phyloP scores from a whole-genome alignment of 2,797 vertebrate genomes.

The Sebastolobus altivelis region DNA sequence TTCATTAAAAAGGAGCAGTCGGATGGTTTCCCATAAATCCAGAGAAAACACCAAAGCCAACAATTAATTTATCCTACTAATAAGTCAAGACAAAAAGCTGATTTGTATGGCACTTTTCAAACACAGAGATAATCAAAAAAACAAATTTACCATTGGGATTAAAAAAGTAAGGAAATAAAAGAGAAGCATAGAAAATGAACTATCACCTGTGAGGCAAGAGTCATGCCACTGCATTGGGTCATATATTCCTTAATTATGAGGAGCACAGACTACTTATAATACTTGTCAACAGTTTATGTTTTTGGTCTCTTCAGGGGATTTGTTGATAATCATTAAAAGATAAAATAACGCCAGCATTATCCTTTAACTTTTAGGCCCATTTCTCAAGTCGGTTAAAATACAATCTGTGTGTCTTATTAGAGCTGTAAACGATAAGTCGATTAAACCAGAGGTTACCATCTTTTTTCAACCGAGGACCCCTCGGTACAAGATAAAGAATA shows the following conservation, averaged over 20 bases:
- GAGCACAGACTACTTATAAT: no score
- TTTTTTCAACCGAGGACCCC: no score
- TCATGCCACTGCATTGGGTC: background rate
- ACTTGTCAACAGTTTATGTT: no score
- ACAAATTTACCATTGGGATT: no score
- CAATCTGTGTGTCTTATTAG: background rate
- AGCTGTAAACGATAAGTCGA: background rate
- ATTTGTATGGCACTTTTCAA: background rate
- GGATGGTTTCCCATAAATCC: conserved; percentile 1
- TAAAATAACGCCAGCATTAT: background rate
- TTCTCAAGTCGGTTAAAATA: background rate
- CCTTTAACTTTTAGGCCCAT: background rate
- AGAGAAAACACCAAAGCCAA: background rate
- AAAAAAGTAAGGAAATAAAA: no score
- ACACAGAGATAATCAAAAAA: background rate
- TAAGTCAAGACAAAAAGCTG: background rate
- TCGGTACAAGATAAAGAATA: no score
- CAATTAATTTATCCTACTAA: conserved; percentile 4
- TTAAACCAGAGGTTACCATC: background rate
- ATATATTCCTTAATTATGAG: no score
- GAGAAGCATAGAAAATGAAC: background rate
- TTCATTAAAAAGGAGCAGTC: conserved; percentile 35
- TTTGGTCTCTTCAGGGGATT: background rate
- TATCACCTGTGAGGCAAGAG: background rate
- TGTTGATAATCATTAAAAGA: background rate